These are phyloP conservation scores for Lasius platythorax DNA, from an alignment of 2,888 invertebrate species.

Conservation along the genomic window DNA sequence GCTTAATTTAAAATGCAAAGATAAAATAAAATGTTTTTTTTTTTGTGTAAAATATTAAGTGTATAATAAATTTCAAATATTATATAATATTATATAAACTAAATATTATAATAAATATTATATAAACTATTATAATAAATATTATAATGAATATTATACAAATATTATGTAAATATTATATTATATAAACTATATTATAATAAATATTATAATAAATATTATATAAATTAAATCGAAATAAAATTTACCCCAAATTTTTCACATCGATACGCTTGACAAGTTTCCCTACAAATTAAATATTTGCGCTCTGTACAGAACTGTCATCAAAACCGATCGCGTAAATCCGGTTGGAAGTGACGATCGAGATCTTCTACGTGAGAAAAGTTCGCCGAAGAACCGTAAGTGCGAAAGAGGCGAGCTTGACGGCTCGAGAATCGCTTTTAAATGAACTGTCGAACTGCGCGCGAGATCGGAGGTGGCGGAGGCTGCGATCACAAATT, in stretches of 20 bases:
- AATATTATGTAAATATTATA: too few species aligned
- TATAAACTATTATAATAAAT: too few species aligned
- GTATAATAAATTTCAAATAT: too few species aligned
- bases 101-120: too few species aligned
- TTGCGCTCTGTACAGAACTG: too few species aligned
- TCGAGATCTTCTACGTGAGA: slow-evolving; percentile 18
- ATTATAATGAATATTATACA: too few species aligned
- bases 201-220: too few species aligned
- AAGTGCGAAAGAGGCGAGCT: not conserved
- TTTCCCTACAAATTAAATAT: not conserved
- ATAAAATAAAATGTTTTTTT: not conserved
- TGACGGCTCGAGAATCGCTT: slow-evolving; percentile 57
- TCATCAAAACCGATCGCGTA: slow-evolving; percentile 5
- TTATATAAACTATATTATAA: too few species aligned
- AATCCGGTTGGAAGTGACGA: slow-evolving; percentile 43
- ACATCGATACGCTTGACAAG: not conserved
- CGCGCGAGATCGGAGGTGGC: slow-evolving; percentile 50
- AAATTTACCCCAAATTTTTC: not conserved
- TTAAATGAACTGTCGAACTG: slow-evolving; percentile 78
- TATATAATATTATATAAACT: too few species aligned
- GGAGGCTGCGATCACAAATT: slow-evolving; percentile 78
- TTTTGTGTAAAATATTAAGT: not conserved
- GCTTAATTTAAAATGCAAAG: slow-evolving; percentile 8
- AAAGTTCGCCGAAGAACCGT: not conserved
- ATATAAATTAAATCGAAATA: not conserved